phyloP scores from a whole-genome alignment of 2,797 vertebrate species.

The Leptoclinus maculatus region DNA sequence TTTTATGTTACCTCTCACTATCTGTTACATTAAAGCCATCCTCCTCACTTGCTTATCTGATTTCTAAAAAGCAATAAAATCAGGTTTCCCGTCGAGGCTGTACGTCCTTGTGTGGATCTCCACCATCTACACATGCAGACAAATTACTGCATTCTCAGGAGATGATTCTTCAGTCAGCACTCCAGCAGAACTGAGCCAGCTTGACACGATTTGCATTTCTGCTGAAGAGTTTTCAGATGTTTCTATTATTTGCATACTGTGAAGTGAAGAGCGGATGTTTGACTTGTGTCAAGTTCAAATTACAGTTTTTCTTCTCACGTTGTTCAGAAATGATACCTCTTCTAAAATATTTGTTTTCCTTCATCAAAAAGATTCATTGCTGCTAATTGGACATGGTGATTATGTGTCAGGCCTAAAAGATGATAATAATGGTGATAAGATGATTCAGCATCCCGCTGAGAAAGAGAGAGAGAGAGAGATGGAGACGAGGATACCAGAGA shows the following conservation, averaged over 20 bases:
- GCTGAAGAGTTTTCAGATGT: constrained; percentile 45
- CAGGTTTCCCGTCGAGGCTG: constrained; percentile 46
- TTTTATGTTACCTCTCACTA: constrained; percentile 21
- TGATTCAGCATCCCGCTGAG: too few relatives aligned
- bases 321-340: not conserved
- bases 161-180: constrained; percentile 62
- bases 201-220: constrained; percentile 30
- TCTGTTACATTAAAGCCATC: constrained; percentile 37
- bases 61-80: constrained; percentile 45
- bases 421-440: too few relatives aligned
- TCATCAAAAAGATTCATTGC: not conserved
- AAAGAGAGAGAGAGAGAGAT: too few relatives aligned
- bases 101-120: constrained; percentile 29
- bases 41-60: constrained; percentile 26
- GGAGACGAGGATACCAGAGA: too few relatives aligned
- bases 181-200: constrained; percentile 65
- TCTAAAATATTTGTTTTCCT: not conserved
- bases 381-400: not conserved
- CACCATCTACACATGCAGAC: constrained; percentile 66
- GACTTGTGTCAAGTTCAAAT: constrained; percentile 17
- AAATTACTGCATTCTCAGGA: constrained; percentile 64
- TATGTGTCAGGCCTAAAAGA: not conserved
- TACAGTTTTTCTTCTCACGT: not conserved
- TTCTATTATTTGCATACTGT: constrained; percentile 45
- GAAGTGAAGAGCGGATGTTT: constrained; percentile 23